phyloP scores from a whole-genome alignment of 2,797 vertebrate genomes.

The Varecia variegata region DNA sequence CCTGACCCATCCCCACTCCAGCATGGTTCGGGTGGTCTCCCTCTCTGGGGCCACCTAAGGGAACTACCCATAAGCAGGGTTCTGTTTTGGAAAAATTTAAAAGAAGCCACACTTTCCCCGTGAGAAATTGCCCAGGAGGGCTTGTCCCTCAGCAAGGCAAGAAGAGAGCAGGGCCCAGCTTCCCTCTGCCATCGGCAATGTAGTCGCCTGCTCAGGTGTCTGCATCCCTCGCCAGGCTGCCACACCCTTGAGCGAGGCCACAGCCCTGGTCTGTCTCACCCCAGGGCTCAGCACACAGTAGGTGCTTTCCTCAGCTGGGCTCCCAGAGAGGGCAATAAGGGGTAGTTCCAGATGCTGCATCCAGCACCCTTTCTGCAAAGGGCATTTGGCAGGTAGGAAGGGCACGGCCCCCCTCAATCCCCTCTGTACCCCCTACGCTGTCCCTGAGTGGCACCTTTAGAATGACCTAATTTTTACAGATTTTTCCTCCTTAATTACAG shows the following conservation, averaged over 20 bases:
- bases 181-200: neutral
- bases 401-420: neutral
- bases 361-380: neutral
- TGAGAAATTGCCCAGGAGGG: neutral
- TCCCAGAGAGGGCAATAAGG: neutral
- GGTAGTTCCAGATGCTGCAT: neutral
- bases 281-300: neutral
- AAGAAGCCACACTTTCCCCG: neutral
- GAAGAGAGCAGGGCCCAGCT: neutral
- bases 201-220: neutral
- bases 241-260: neutral
- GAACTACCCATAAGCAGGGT: neutral
- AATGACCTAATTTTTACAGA: conserved; percentile 71
- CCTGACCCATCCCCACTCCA: neutral
- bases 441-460: neutral
- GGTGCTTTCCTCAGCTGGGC: neutral
- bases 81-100: neutral
- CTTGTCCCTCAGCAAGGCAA: neutral
- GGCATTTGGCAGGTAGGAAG: neutral
- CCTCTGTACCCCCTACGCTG: neutral
- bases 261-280: neutral
- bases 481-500: conserved; percentile 80
- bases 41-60: neutral
- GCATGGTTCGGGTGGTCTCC: neutral
- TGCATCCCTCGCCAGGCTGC: neutral